These are phyloP conservation scores for Caerostris darwini DNA, from an alignment of 1,140 invertebrate genomes.

Conservation along the genomic window DNA sequence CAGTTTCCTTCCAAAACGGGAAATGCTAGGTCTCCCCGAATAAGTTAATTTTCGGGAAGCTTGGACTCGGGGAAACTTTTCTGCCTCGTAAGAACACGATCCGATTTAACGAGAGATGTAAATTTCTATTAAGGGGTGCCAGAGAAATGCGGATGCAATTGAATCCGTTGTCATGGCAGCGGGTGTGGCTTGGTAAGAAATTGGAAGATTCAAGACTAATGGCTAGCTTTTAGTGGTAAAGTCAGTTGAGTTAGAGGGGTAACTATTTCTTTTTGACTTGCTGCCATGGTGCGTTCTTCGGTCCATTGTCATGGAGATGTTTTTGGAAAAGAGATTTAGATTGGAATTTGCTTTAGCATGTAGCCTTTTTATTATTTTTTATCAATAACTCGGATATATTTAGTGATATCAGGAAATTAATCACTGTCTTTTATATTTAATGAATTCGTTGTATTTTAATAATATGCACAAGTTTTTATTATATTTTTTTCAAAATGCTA, in stretches of 20 bases:
- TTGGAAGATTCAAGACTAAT: background rate
- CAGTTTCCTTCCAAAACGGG: background rate
- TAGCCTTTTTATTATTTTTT: no score
- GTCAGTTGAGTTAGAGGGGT: background rate
- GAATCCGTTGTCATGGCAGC: conserved; percentile 33
- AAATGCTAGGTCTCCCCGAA: conserved; percentile 20
- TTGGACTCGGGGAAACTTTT: conserved; percentile 33
- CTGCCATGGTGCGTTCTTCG: no score
- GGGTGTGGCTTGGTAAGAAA: background rate
- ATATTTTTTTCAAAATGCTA: no score
- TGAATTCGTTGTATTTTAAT: no score
- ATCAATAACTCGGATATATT: no score
- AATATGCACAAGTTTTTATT: no score
- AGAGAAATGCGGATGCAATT: background rate
- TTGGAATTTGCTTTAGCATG: no score
- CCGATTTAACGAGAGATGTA: conserved; percentile 49
- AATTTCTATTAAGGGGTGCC: conserved; percentile 36
- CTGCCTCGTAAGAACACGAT: conserved; percentile 48
- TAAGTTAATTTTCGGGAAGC: conserved; percentile 46
- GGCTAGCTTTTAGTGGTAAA: conserved; percentile 11
- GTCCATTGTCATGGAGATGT: no score
- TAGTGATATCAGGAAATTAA: no score
- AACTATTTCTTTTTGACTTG: no score
- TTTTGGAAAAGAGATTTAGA: no score
- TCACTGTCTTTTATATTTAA: no score